Evolutionary conservation across 1,140 invertebrate species (phyloP).

Genomic region (Ceratina australensis): DNA sequence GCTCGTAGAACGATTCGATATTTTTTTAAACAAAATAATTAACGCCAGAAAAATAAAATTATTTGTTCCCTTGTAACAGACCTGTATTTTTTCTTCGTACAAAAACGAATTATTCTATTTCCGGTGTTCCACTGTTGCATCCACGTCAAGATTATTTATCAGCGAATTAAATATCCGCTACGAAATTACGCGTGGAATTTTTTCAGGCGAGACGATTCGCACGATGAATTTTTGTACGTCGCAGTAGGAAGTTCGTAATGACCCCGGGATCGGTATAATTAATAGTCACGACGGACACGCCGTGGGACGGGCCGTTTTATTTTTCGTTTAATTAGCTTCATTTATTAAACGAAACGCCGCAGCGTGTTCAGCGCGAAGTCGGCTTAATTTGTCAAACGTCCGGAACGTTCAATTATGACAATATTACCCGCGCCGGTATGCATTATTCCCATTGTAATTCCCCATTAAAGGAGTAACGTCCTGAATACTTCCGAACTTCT

Average conservation of each 20-base stretch:
- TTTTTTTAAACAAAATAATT: no score
- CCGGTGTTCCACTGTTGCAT: not conserved
- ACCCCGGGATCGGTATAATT: conserved; percentile 4
- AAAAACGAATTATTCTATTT: not conserved
- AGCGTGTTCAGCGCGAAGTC: not conserved
- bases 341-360: conserved; percentile 4
- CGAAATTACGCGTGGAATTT: not conserved
- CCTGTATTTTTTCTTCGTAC: no score
- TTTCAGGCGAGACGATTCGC: not conserved
- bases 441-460: conserved; percentile 17
- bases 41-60: no score
- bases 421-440: not conserved
- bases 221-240: conserved; percentile 18
- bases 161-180: not conserved
- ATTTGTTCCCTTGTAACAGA: no score
- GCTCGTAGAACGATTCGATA: no score
- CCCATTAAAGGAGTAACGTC: no score
- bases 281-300: conserved; percentile 13
- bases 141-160: not conserved
- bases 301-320: not conserved
- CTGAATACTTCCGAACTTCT: no score
- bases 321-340: conserved; percentile 8
- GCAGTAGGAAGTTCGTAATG: conserved; percentile 11
- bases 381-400: conserved; percentile 19
- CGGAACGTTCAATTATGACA: conserved; percentile 21